A percentile compares a stretch with the other conserved stretches of the same genome.
Conservation (phyloP, 2,888 invertebrate genomes). For the Idaea straminata region DNA sequence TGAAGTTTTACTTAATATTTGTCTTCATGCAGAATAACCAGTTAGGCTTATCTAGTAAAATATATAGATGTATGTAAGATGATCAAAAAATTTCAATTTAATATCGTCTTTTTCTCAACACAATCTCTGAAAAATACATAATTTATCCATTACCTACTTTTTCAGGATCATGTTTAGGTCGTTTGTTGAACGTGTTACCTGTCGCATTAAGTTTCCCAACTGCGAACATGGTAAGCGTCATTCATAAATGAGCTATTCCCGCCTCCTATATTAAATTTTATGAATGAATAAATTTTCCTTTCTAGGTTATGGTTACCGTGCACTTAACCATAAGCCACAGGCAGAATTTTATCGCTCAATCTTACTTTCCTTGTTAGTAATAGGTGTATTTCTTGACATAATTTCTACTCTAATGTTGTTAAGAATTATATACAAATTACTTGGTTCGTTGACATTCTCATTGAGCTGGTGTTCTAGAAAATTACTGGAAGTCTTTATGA, state of each 20-base stretch:
- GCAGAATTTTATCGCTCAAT: background rate
- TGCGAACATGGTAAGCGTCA: background rate
- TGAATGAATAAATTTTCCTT: background rate
- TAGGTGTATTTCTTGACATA: background rate
- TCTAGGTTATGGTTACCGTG: background rate
- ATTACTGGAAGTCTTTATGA: background rate
- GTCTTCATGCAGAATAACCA: too few species aligned
- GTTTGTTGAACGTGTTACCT: background rate
- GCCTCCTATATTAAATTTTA: background rate
- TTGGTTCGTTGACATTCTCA: background rate
- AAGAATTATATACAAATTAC: background rate
- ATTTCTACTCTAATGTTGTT: background rate
- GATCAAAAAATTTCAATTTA: too few species aligned
- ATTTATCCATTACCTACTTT: background rate
- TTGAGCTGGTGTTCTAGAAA: background rate
- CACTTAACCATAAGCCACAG: background rate
- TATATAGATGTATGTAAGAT: too few species aligned
- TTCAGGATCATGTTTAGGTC: background rate
- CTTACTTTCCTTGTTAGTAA: background rate
- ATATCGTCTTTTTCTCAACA: background rate
- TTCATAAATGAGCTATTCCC: slow-evolving; percentile 1
- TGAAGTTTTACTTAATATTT: too few species aligned
- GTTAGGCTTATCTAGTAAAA: too few species aligned
- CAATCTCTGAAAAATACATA: background rate
- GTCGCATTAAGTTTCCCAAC: background rate